phyloP scores from a whole-genome alignment of 1,140 invertebrate species.

The Calephelis virginiensis region DNA sequence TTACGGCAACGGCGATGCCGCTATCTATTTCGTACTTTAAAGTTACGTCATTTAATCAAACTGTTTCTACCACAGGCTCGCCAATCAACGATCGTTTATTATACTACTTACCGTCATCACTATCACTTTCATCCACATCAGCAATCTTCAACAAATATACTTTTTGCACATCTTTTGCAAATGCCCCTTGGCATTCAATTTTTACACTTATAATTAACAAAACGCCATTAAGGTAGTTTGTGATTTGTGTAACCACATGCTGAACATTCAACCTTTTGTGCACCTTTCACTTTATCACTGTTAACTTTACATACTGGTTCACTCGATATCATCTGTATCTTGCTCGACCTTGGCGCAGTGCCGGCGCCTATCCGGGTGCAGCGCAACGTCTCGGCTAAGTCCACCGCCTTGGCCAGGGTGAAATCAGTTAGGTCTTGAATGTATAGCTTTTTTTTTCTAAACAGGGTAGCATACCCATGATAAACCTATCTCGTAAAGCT shows the following conservation, averaged over 20 bases:
- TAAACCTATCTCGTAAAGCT: constrained; percentile 32
- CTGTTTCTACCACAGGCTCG: constrained; percentile 32
- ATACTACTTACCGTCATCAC: constrained; percentile 31
- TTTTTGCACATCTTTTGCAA: constrained; percentile 32
- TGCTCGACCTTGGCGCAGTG: background rate
- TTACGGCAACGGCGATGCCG: constrained; percentile 38
- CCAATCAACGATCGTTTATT: constrained; percentile 29
- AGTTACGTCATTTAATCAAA: constrained; percentile 16
- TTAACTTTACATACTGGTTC: constrained; percentile 7
- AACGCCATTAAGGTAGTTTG: constrained; percentile 31
- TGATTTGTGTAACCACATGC: constrained; percentile 33
- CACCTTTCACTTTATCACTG: constrained; percentile 7
- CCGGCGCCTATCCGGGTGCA: constrained; percentile 29
- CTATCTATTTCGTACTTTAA: constrained; percentile 40
- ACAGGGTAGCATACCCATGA: constrained; percentile 36
- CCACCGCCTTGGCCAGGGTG: constrained; percentile 33
- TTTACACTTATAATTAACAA: constrained; percentile 36
- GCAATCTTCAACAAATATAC: constrained; percentile 21
- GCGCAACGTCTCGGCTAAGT: constrained; percentile 34
- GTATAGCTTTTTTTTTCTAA: constrained; percentile 35
- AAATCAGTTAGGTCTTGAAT: constrained; percentile 21
- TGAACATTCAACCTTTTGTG: constrained; percentile 24
- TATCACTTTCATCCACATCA: constrained; percentile 20
- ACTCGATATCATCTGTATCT: background rate
- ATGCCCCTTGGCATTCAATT: constrained; percentile 35